phyloP scores from a whole-genome alignment of 2,888 invertebrate species.

The Apoda limacodes region DNA sequence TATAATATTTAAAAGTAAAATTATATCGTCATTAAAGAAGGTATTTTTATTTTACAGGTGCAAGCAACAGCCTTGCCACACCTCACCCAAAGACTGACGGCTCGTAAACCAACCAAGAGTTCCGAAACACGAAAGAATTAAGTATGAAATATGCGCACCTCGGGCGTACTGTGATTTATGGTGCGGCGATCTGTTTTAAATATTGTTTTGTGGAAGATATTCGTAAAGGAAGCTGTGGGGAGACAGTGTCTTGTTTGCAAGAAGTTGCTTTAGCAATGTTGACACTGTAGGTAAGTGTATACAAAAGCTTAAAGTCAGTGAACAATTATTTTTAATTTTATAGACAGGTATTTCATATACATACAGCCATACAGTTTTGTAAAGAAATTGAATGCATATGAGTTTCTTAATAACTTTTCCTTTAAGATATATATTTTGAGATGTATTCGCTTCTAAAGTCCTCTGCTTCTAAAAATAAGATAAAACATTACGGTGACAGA shows the following conservation, averaged over 20 bases:
- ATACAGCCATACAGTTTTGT: no score
- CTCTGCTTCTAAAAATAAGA: no score
- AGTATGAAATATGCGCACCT: constrained; percentile 66
- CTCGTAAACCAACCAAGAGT: constrained; percentile 42
- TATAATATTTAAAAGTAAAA: constrained; percentile 2
- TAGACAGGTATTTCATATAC: no score
- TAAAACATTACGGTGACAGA: no score
- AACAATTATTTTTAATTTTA: no score
- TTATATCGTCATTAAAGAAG: constrained; percentile 20
- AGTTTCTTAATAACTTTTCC: no score
- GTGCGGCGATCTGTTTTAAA: constrained; percentile 39
- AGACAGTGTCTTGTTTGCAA: constrained; percentile 13
- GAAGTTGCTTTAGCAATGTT: no score
- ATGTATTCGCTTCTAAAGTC: no score
- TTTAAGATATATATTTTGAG: no score
- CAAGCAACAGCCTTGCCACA: constrained; percentile 26
- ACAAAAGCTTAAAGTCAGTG: no score
- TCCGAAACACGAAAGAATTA: constrained; percentile 59
- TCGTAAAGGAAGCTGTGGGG: constrained; percentile 16
- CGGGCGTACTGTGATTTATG: constrained; percentile 61
- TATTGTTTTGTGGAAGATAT: constrained; percentile 26
- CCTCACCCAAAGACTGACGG: constrained; percentile 36
- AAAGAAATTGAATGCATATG: no score
- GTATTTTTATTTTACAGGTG: constrained; percentile 30
- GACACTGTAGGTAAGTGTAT: no score